Evolutionary conservation across 2,797 vertebrate species (phyloP), one percentile per base, ranked within the genome.

Genomic region (Karalla daura): DNA sequence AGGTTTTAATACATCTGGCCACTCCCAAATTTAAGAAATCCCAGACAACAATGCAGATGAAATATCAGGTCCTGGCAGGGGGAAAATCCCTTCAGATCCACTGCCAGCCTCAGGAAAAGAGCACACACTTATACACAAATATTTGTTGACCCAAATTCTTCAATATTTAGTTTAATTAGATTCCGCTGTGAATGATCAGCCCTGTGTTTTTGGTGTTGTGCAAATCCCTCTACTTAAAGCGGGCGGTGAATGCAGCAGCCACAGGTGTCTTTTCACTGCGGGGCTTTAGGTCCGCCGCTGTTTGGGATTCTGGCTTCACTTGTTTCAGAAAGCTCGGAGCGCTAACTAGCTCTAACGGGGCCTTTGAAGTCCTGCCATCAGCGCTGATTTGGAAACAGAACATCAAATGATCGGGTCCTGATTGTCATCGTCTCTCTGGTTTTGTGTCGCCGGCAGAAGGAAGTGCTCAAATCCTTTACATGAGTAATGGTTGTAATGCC

Each of bases 21-120:
- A 68, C 69, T 79, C 70, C 63, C 65, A 78, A 67, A 76, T 46
- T 37, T 69, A 54, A 76, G 56, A 83, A 86, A 83, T 81, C 80
- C 80, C 58, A 70, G 80, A 76, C 85, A 87, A 91, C 86, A 85
- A 85, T 74, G 37, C 73, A 45, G 47, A 76, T 74, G 65, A 88
- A 84, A 88, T 75, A 78, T 90, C 78, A 82, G 44, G 49, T 68
- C 64, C 69, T 84, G 51, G 71, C 59, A 72, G 61, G 43, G n/a
- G 35, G 36, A 59, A 81, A 80, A 77, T 56, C 55, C 64, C 62
- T 45, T 87, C 67, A 83, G 80, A 91, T 90, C 78, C 53, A 76
- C 84, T 78, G 87, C 88, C 88, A 76, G 70, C 41, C 30, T 6
- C 53, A 27, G 39, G 21, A 79, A 77, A 68, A 74, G 3, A 41